Evolutionary conservation across 2,113 vertebrate species (phyloP).

Genomic region (Astatotilapia flaviijosephi): DNA sequence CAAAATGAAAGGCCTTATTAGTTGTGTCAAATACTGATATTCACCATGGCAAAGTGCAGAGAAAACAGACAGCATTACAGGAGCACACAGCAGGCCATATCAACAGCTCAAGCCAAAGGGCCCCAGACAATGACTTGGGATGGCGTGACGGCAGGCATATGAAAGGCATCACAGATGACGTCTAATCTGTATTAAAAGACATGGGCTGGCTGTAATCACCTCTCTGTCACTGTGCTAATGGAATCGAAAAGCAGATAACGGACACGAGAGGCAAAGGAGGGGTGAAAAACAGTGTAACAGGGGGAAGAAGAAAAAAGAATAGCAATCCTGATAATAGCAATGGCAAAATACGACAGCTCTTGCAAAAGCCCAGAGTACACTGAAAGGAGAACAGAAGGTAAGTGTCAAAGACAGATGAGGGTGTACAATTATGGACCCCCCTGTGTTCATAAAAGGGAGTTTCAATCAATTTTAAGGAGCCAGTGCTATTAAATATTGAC

Average conservation of each 20-base stretch:
- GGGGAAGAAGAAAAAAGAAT: neutral
- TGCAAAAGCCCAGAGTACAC: neutral
- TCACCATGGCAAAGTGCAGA: constrained; percentile 36
- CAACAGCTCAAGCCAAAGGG: constrained; percentile 24
- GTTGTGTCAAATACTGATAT: constrained; percentile 46
- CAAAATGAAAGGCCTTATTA: constrained; percentile 58
- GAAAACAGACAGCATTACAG: constrained; percentile 37
- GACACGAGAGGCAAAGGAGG: neutral
- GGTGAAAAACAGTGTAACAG: neutral
- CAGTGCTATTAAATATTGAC: constrained; percentile 69
- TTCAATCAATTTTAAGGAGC: constrained; percentile 51
- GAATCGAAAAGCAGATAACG: constrained; percentile 43
- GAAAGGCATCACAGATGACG: constrained; percentile 47
- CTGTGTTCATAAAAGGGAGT: constrained; percentile 42
- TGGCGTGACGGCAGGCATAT: constrained; percentile 34
- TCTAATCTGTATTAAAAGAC: constrained; percentile 54
- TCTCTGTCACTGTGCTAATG: constrained; percentile 52
- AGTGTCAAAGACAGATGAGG: constrained; percentile 19
- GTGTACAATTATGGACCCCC: constrained; percentile 26
- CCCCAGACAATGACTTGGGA: constrained; percentile 26
- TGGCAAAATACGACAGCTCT: constrained; percentile 13
- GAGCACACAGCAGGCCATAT: constrained; percentile 5
- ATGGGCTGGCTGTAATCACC: constrained; percentile 50
- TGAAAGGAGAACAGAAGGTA: constrained; percentile 8
- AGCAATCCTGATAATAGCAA: neutral